Percentiles rank a stretch among this genome's conserved stretches.
Conservation (phyloP, 1,140 invertebrate species). For the Drosophila mauritiana region DNA sequence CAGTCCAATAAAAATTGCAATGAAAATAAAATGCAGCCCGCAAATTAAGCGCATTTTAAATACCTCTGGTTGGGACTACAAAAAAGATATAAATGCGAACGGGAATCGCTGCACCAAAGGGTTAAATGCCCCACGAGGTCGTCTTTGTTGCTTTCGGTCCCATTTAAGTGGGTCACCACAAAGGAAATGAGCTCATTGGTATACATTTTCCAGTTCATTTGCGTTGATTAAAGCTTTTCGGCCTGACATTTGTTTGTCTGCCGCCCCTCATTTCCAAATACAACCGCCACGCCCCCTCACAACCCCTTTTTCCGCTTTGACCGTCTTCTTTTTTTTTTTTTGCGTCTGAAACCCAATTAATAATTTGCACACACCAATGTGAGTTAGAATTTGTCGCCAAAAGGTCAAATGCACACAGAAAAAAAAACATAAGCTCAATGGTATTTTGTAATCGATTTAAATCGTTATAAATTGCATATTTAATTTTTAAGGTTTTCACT, state of each 20-base stretch:
- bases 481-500: too few species aligned
- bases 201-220: constrained; percentile 82
- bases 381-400: constrained; percentile 31
- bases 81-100: constrained; percentile 1
- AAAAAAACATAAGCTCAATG: not conserved
- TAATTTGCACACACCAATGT: constrained; percentile 54
- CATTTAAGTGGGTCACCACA: constrained; percentile 64
- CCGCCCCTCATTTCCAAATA: constrained; percentile 1
- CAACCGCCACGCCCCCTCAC: not conserved
- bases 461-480: too few species aligned
- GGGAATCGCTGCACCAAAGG: constrained; percentile 42
- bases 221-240: constrained; percentile 73
- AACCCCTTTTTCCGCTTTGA: not conserved
- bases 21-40: constrained; percentile 56
- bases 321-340: not conserved
- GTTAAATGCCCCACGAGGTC: constrained; percentile 72
- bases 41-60: constrained; percentile 71
- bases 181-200: constrained; percentile 80
- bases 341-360: constrained; percentile 62
- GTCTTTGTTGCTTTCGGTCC: constrained; percentile 56
- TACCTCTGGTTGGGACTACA: constrained; percentile 32
- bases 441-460: too few species aligned
- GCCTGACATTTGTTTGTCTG: constrained; percentile 45
- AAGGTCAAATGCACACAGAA: constrained; percentile 28
- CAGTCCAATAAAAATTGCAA: constrained; percentile 59